A percentile compares a stretch with the other conserved stretches of the same genome.
phyloP scores from a whole-genome alignment of 1,140 invertebrate genomes.

The Cheumatopsyche charites region DNA sequence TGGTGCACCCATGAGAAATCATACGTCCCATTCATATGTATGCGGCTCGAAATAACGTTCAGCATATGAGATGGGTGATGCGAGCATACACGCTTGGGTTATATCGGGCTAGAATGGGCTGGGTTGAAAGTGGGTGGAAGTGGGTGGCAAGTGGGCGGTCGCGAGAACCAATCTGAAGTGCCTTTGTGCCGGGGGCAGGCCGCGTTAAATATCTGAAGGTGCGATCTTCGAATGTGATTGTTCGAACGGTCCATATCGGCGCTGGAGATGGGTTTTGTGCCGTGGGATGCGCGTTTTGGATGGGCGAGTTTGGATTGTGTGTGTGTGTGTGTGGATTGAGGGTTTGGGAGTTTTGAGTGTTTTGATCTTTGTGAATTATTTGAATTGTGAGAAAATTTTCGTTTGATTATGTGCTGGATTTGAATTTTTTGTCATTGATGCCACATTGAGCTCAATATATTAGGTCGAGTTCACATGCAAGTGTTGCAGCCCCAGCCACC shows the following conservation, averaged over 20 bases:
- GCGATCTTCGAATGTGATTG: not conserved
- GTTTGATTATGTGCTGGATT: no score
- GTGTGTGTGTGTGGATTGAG: no score
- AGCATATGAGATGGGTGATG: constrained; percentile 44
- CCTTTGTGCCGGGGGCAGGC: constrained; percentile 1
- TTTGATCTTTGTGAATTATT: no score
- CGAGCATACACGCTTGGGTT: no score
- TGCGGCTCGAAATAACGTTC: constrained; percentile 47
- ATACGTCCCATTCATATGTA: constrained; percentile 49
- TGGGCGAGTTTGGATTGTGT: no score
- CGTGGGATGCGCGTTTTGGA: no score
- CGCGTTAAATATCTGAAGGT: not conserved
- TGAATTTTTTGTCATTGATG: no score
- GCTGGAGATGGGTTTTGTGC: not conserved
- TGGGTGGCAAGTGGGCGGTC: not conserved
- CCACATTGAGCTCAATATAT: no score
- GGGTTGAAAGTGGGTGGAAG: not conserved
- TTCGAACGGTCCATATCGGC: not conserved
- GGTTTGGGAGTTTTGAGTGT: no score
- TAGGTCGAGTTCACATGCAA: no score
- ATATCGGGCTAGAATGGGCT: not conserved
- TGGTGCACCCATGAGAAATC: constrained; percentile 49
- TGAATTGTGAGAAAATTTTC: no score
- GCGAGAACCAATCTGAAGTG: constrained; percentile 44
- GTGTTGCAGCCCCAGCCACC: no score